A percentile compares a stretch with the other conserved stretches of the same genome.
These are phyloP conservation scores for Tanytarsus gracilentus DNA, from an alignment of 2,888 invertebrate genomes.

Conservation along the genomic window DNA sequence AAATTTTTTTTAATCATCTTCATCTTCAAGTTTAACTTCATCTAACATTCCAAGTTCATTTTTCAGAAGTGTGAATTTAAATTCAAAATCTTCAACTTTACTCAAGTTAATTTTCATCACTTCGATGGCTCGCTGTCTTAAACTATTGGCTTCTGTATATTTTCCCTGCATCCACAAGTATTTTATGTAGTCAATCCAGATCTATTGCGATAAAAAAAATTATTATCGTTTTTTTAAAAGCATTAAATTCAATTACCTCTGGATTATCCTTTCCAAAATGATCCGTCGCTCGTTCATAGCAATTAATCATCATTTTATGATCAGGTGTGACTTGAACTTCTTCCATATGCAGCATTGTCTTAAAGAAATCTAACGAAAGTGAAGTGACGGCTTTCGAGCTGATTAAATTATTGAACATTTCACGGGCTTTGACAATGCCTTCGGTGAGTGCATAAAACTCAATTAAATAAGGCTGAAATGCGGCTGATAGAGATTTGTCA, in stretches of 20 bases:
- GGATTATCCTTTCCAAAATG: not conserved
- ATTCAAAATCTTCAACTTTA: not conserved
- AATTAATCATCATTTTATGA: not conserved
- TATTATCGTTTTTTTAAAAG: not conserved
- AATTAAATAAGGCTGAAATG: constrained; percentile 8
- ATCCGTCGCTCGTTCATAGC: constrained; percentile 12
- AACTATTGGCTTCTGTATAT: not conserved
- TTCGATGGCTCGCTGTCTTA: not conserved
- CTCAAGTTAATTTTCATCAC: not conserved
- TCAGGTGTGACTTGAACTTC: not conserved
- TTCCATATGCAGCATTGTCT: constrained; percentile 17
- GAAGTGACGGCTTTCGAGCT: not conserved
- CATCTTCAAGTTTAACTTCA: too few species aligned
- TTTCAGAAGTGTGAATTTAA: not conserved
- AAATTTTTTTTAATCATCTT: too few species aligned
- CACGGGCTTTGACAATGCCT: constrained; percentile 6
- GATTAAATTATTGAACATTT: not conserved
- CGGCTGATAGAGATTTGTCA: not conserved
- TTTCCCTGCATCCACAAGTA: constrained; percentile 5
- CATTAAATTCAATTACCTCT: not conserved
- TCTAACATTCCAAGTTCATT: not conserved
- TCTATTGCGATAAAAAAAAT: not conserved
- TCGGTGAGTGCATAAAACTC: not conserved
- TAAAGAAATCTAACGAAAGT: not conserved
- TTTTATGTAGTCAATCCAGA: constrained; percentile 16